phyloP scores from a whole-genome alignment of 2,113 vertebrate genomes.

The Lepus americanus region DNA sequence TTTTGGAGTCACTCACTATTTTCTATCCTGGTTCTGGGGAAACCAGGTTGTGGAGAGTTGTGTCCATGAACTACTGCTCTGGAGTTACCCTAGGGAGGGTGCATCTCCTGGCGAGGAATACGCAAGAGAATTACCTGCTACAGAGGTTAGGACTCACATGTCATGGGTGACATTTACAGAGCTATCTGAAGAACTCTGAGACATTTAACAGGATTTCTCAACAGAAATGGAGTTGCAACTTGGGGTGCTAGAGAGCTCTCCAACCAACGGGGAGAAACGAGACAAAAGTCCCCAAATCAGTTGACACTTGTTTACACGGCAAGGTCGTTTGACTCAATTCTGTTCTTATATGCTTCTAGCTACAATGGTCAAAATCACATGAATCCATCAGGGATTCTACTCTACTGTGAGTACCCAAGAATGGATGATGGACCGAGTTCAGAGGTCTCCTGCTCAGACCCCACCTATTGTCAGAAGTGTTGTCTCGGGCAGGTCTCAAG shows the following conservation, averaged over 20 bases:
- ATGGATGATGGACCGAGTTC: neutral
- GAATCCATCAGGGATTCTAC: neutral
- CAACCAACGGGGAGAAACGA: neutral
- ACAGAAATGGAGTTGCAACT: fast-evolving
- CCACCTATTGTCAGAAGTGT: fast-evolving
- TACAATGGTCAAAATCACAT: neutral
- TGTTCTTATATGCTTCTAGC: neutral
- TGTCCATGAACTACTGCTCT: neutral
- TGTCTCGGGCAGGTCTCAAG: no score
- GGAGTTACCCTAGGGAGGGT: no score
- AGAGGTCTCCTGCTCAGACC: fast-evolving
- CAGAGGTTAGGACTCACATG: neutral
- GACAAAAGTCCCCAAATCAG: neutral
- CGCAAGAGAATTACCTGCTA: neutral
- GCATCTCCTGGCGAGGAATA: neutral
- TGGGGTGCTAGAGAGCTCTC: neutral
- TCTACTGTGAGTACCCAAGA: neutral
- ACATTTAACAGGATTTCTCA: neutral
- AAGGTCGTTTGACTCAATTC: neutral
- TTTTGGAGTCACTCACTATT: neutral
- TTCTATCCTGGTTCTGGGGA: neutral
- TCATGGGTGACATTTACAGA: neutral
- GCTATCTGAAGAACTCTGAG: neutral
- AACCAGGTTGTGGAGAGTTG: neutral
- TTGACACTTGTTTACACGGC: neutral